Evolutionary conservation across 2,797 vertebrate genomes (phyloP).

Genomic region (Meda fulgida): DNA sequence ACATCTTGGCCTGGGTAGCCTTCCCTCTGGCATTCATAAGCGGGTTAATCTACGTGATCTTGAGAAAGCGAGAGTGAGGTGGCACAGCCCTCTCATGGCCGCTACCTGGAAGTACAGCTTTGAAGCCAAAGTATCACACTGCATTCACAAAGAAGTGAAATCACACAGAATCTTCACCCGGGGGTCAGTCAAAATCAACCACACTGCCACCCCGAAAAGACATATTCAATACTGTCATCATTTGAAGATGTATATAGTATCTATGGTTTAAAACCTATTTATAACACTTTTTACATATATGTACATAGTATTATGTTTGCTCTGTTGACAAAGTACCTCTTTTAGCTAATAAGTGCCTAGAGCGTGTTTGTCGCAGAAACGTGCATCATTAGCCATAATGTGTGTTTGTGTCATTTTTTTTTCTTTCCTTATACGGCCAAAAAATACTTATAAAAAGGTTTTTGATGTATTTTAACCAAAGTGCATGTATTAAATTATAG

Average conservation of each 20-base stretch:
- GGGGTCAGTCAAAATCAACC: constrained; percentile 38
- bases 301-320: constrained; percentile 98
- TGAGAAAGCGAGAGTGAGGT: constrained; percentile 93
- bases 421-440: constrained; percentile 68
- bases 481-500: constrained; percentile 76
- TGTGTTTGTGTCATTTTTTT: constrained; percentile 72
- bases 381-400: constrained; percentile 77
- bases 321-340: constrained; percentile 80
- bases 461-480: constrained; percentile 77
- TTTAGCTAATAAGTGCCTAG: constrained; percentile 90
- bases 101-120: constrained; percentile 42
- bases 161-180: constrained; percentile 33
- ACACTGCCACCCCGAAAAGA: constrained; percentile 58
- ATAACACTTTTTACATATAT: constrained; percentile 99
- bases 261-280: constrained; percentile 99
- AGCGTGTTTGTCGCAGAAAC: constrained; percentile 82
- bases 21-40: constrained; percentile 93
- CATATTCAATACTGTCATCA: constrained; percentile 84
- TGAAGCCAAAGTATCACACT: constrained; percentile 53
- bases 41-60: constrained; percentile 92
- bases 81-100: constrained; percentile 6
- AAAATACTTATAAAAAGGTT: constrained; percentile 63
- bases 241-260: constrained; percentile 99
- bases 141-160: constrained; percentile 56
- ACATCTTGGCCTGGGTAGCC: constrained; percentile 96